These are phyloP conservation scores for Neria commutata DNA, from an alignment of 2,888 invertebrate species.

Conservation along the genomic window DNA sequence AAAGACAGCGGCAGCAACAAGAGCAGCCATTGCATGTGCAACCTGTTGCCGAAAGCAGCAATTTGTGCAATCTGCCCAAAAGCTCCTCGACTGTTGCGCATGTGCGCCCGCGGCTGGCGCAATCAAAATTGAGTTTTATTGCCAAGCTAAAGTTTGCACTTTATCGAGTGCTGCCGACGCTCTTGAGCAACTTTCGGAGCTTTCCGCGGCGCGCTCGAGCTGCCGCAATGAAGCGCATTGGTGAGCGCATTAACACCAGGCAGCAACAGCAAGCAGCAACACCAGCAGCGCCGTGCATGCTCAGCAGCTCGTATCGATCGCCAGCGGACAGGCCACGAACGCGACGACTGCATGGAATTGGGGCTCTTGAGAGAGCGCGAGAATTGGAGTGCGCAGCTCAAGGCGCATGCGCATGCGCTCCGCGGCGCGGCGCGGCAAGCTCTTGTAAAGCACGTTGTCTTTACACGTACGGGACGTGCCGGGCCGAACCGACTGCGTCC, in stretches of 20 bases:
- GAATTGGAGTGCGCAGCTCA: slow-evolving; percentile 15
- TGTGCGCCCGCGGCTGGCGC: background rate
- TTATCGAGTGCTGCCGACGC: background rate
- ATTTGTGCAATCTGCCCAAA: too few relatives aligned
- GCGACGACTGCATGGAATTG: background rate
- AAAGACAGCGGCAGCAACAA: too few relatives aligned
- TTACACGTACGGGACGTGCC: too few relatives aligned
- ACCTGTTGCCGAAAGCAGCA: too few relatives aligned
- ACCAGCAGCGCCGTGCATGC: background rate
- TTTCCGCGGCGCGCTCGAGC: background rate
- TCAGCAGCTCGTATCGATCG: too few relatives aligned
- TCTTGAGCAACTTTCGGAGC: background rate
- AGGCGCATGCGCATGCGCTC: background rate
- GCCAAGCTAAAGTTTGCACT: background rate
- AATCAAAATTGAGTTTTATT: background rate
- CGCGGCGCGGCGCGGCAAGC: slow-evolving; percentile 23
- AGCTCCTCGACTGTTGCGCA: background rate
- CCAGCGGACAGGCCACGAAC: background rate
- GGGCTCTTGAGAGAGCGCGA: background rate
- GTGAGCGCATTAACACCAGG: background rate
- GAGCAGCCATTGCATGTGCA: too few relatives aligned
- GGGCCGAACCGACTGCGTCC: too few relatives aligned
- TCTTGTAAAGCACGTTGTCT: background rate
- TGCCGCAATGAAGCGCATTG: too few relatives aligned
- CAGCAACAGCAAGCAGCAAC: background rate